These are phyloP conservation scores for Rachycentron canadum DNA, from an alignment of 2,797 vertebrate genomes.

Conservation along the genomic window DNA sequence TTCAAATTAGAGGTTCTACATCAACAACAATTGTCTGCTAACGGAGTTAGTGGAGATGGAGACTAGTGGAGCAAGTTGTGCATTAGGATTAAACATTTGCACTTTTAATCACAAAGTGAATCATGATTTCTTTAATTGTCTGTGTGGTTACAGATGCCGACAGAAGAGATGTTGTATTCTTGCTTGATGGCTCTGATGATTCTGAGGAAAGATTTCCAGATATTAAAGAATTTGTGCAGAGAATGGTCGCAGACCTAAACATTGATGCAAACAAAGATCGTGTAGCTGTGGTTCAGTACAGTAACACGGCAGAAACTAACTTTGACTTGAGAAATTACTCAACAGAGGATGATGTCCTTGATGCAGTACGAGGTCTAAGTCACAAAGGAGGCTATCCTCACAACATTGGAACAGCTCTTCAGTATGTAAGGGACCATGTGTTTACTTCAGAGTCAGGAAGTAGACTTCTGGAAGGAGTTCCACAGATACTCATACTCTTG, in stretches of 20 bases:
- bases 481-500: conserved; percentile 85
- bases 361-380: conserved; percentile 71
- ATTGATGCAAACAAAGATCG: conserved; percentile 72
- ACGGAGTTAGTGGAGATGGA: too few relatives aligned
- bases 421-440: conserved; percentile 76
- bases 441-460: conserved; percentile 81
- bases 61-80: conserved; percentile 17
- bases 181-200: conserved; percentile 85
- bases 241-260: conserved; percentile 71
- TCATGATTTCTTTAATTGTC: conserved; percentile 29
- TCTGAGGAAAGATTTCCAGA: conserved; percentile 74
- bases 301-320: conserved; percentile 72
- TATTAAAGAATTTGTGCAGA: conserved; percentile 82
- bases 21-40: neutral
- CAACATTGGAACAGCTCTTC: conserved; percentile 83
- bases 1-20: neutral
- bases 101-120: conserved; percentile 18
- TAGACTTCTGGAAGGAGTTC: conserved; percentile 78
- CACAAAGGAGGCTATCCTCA: conserved; percentile 83
- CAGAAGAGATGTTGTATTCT: conserved; percentile 84
- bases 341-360: conserved; percentile 69
- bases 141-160: conserved; percentile 76
- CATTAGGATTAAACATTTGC: conserved; percentile 9
- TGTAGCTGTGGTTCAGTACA: conserved; percentile 83
- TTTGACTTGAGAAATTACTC: conserved; percentile 79